A percentile compares a stretch with the other conserved stretches of the same genome.
Conservation (phyloP, 2,797 vertebrate species). For the Euthynnus affinis region DNA sequence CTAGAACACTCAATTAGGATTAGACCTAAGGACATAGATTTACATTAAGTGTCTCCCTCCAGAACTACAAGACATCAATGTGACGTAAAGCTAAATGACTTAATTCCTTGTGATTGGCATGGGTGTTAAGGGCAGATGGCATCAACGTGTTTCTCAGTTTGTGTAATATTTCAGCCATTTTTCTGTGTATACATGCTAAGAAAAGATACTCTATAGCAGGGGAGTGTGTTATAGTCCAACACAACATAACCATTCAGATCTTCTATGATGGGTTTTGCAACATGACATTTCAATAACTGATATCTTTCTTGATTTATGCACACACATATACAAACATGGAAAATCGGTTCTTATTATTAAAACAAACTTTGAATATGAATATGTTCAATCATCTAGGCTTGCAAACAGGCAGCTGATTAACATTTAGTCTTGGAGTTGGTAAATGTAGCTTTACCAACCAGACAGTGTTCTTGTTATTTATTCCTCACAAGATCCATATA, state of each 20-base stretch:
- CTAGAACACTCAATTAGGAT: constrained; percentile 72
- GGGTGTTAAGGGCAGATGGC: constrained; percentile 35
- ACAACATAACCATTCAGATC: not conserved
- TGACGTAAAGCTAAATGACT: constrained; percentile 41
- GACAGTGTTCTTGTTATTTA: too few species aligned
- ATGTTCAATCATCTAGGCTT: constrained; percentile 17
- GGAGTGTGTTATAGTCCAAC: not conserved
- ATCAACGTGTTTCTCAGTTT: constrained; percentile 19
- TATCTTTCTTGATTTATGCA: constrained; percentile 40
- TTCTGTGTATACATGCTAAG: not conserved
- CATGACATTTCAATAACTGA: constrained; percentile 9
- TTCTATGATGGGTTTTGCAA: constrained; percentile 6
- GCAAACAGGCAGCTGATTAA: constrained; percentile 24
- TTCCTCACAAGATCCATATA: not conserved
- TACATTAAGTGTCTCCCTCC: constrained; percentile 64
- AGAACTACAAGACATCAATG: constrained; percentile 55
- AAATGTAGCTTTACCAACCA: not conserved
- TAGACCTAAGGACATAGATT: constrained; percentile 70
- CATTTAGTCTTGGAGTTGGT: constrained; percentile 7
- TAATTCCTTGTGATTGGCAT: constrained; percentile 64
- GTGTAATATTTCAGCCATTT: constrained; percentile 6
- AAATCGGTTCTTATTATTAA: constrained; percentile 20
- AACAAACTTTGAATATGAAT: constrained; percentile 15
- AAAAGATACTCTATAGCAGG: not conserved
- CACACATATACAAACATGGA: constrained; percentile 21